Evolutionary conservation across 2,797 vertebrate genomes (phyloP), one percentile per base, ranked within the genome.

Genomic region (Cossypha niveicapilla): DNA sequence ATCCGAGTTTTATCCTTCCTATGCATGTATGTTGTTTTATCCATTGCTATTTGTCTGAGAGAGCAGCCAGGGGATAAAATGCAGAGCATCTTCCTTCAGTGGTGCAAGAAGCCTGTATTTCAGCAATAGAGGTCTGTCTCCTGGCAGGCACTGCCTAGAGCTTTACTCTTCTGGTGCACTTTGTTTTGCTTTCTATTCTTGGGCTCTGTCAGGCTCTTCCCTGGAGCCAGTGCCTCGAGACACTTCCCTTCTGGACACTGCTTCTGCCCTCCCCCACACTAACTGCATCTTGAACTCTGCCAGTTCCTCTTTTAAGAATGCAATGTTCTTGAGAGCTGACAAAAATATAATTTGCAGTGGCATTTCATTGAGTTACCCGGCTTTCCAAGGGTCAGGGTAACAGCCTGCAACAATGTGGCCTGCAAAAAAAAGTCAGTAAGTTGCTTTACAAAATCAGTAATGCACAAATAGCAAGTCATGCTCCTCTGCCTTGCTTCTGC

Each of bases 291-390:
- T 78, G 80, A 66, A 79, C 45, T 53, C 79, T 61, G 72, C 86
- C 91, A 92, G 91, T 28, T 92, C 86, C 81, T 66, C 19, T 73
- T 94, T 83, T 80, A 91, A 92, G 95, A 94, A 94, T 77, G 61
- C 35, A 50, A 18, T 91, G 92, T 93, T 90, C 92, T 41, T 75
- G 78, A 48, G 87, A 90, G 45, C 65, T 2, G 39, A 83, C 84
- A 95, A 85, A 95, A 88, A 76, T 45, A n/a, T 89, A 73, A 75
- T 91, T 94, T 93, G 87, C 68, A 62, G 75, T 54, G 92, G 72
- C 65, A 51, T 93, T 92, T 95, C 65, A 51, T 74, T 89, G 92
- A 82, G 45, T 67, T 63, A 67, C 50, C 10, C 45, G 0, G 27
- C 27, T 87, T 73, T 78, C 72, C 37, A 60, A 87, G 78, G 75